These are phyloP conservation scores for Tichodroma muraria DNA, from an alignment of 2,113 vertebrate species.

Conservation along the genomic window DNA sequence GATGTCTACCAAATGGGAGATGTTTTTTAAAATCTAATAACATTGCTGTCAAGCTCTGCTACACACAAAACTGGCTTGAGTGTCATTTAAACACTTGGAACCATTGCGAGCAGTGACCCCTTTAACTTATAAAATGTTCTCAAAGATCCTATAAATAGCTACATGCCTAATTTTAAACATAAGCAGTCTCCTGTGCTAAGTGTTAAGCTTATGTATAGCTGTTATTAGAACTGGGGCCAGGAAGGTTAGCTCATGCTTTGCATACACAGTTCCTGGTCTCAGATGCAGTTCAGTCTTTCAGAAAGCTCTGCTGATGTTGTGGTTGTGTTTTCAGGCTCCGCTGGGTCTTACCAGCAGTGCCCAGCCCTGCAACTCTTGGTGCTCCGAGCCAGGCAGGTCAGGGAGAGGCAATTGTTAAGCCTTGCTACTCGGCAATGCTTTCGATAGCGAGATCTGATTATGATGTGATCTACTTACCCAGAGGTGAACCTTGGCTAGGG, in stretches of 20 bases:
- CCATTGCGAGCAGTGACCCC: background rate
- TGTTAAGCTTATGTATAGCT: background rate
- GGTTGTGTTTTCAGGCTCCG: background rate
- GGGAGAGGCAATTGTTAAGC: background rate
- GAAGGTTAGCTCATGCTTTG: background rate
- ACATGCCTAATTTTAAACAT: slow-evolving; percentile 12
- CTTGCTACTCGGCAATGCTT: slow-evolving; percentile 3
- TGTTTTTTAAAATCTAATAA: background rate
- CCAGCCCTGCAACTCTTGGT: background rate
- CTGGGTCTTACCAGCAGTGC: background rate
- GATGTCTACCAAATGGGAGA: background rate
- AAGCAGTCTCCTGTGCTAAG: background rate
- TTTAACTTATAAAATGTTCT: slow-evolving; percentile 30
- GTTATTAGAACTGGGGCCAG: background rate
- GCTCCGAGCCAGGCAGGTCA: background rate
- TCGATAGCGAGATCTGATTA: background rate
- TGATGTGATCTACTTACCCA: background rate
- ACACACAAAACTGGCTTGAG: background rate
- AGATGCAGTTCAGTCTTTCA: background rate
- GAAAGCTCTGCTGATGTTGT: background rate
- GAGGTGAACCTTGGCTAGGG: background rate
- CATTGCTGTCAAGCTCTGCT: background rate
- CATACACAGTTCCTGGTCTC: background rate
- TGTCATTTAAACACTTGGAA: background rate
- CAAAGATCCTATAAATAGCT: slow-evolving; percentile 10